These are phyloP conservation scores for Aphaenogaster ashmeadi DNA, from an alignment of 1,140 invertebrate genomes.

Conservation along the genomic window DNA sequence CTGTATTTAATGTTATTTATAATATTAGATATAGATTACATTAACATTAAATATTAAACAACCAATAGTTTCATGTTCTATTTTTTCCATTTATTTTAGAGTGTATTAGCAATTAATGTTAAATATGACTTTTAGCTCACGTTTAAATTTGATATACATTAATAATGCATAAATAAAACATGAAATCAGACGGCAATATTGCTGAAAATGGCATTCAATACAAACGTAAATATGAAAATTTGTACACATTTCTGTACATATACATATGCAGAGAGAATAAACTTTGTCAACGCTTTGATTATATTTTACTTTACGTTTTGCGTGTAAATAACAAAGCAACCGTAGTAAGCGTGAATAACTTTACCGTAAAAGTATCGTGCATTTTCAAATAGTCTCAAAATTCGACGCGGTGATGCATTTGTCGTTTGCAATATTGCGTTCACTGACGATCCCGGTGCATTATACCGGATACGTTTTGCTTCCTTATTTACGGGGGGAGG, in stretches of 20 bases:
- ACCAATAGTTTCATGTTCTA: neutral
- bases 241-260: neutral
- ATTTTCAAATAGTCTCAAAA: neutral
- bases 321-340: neutral
- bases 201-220: neutral
- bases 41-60: neutral
- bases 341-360: neutral
- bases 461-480: constrained; percentile 23
- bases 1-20: neutral
- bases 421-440: constrained; percentile 31
- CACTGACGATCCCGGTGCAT: constrained; percentile 31
- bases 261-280: neutral
- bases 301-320: neutral
- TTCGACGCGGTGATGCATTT: constrained; percentile 4
- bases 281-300: neutral
- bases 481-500: constrained; percentile 58
- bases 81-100: neutral
- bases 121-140: neutral
- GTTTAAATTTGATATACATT: neutral
- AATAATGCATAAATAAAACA: neutral
- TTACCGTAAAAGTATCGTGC: constrained; percentile 17
- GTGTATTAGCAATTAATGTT: neutral
- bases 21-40: neutral
- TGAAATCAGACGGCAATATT: neutral
- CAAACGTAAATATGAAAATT: neutral